Evolutionary conservation across 2,113 vertebrate genomes (phyloP), one percentile per base, ranked within the genome.

Genomic region (Lucifuga dentata): DNA sequence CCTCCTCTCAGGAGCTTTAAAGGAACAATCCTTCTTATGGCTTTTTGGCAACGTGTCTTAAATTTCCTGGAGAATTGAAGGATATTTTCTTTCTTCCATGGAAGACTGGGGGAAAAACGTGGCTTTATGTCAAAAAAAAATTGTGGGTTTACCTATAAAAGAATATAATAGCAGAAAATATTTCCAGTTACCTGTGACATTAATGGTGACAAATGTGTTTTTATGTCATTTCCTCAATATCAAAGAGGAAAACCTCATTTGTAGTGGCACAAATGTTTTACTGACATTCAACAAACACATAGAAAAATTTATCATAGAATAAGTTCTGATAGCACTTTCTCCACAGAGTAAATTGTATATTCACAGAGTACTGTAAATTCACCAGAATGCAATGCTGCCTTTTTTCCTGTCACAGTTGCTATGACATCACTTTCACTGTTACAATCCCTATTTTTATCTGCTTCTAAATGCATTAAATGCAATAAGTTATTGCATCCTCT

Each of bases 1-100:
- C 71, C 68, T 65, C 20, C 23, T 66, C 53, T 58, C 17, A 17
- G 15, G 40, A 53, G 70, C 29, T 48, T 63, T 45, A 56, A 68
- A 77, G 23, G 24, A 65, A 72, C 58, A 77, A 55, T 80, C 36
- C 69, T 44, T n/a, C n/a, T 51, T 38, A 64, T 60, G 45, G 53
- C 73, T 45, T 68, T 29, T 41, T 50, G 41, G 67, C 26, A 16
- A 16, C 19, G 13, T 8, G 21, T 19, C 52, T 62, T 49, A 11
- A 61, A 20, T 32, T 36, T 71, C 6, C 11, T 1, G 9, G 15
- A 38, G 12, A 55, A n/a, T 15, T 63, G 64, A n/a, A n/a, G 60
- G n/a, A 50, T 29, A 71, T 80, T 29, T 29, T 3, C 26, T 29
- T 29, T 7, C 26, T 29, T 7, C 26, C 7, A 7, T 29, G 26